Evolutionary conservation across 2,797 vertebrate species (phyloP), one percentile per base, ranked within the genome.

Genomic region (Muscicapa striata): DNA sequence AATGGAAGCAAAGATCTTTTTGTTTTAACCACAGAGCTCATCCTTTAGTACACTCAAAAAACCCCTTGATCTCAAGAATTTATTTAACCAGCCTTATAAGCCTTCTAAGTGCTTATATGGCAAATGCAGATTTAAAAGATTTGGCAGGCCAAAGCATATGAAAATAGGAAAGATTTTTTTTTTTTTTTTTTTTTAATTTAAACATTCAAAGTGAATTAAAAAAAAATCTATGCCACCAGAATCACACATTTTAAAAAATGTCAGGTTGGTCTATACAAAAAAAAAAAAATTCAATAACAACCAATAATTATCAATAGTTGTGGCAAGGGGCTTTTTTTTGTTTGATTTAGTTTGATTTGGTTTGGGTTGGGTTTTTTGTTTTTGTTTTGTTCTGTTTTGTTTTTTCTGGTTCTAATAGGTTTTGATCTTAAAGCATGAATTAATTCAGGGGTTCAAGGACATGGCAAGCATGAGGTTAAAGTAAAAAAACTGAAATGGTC

Each of bases 301-400:
- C 27, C 2, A 41, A 9, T 18, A 30, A 38, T 63, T 55, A n/a
- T 36, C 10, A 43, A 63, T 6, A 40, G 2, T 54, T 73, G 13
- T 38, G 6, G 3, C 62, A 24, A 66, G 4, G 7, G 19, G 0
- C 1, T 3, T 23, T 43, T 48, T 30, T 68, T 38, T 13, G 5
- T 29, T 38, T 18, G 17, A 26, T 29, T 61, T 61, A 9, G 36
- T 5, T 29, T 49, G 10, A 3, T 30, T 55, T 43, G 7, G 0
- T 24, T 70, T 18, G 15, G 9, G 19, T 34, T 9, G 13, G 29
- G 6, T 4, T 13, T 22, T 30, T n/a, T 23, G 16, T 34, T 36
- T 36, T 21, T 26, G 22, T 29, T 40, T 40, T 19, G 12, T 14
- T 27, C 23, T 9, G 14, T 7, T 52, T 54, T 26, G 21, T 24